A percentile compares a stretch with the other conserved stretches of the same genome.
phyloP scores from a whole-genome alignment of 2,888 invertebrate genomes.

The Saturnia pavonia region DNA sequence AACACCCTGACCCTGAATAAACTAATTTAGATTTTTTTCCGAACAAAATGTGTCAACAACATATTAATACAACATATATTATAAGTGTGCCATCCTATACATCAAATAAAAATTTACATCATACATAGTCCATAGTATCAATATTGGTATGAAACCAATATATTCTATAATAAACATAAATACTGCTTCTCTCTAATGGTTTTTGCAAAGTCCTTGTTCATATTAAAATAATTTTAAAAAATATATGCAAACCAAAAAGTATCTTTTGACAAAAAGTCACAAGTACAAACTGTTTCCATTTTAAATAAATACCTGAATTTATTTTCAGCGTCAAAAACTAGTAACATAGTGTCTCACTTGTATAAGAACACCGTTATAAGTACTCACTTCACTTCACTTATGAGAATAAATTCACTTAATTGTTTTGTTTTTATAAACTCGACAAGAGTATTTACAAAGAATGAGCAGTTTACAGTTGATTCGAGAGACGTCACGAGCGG shows the following conservation, averaged over 20 bases:
- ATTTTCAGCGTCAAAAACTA: background rate
- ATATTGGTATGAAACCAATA: background rate
- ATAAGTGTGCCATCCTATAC: background rate
- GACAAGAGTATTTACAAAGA: background rate
- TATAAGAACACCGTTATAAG: conserved; percentile 1
- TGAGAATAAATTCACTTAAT: too few species aligned
- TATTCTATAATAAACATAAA: background rate
- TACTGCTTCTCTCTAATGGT: background rate
- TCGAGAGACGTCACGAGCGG: background rate
- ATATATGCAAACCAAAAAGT: background rate
- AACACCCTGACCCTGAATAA: background rate
- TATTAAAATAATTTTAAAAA: background rate
- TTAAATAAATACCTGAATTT: background rate
- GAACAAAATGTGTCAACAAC: background rate
- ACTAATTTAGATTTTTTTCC: background rate
- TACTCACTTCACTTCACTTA: background rate
- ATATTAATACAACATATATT: background rate
- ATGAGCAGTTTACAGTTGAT: background rate
- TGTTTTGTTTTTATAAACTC: background rate
- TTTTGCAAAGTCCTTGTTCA: background rate
- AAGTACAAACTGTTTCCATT: background rate
- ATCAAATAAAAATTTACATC: background rate
- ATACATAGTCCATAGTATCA: background rate
- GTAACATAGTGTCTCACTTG: background rate
- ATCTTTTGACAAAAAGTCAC: background rate